phyloP scores from a whole-genome alignment of 1,140 invertebrate species.

The Anoplophora glabripennis region DNA sequence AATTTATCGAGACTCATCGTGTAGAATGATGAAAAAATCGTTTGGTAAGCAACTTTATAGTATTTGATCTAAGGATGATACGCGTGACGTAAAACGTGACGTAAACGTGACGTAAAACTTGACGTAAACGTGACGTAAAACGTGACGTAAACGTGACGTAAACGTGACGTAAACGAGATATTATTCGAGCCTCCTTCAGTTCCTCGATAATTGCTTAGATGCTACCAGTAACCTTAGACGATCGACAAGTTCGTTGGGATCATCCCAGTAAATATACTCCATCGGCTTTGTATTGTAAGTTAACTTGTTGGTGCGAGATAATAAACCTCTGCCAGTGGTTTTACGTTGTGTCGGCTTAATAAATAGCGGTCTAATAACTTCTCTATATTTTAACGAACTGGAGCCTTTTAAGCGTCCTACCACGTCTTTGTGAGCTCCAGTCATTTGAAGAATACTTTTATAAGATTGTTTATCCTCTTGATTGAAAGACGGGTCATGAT shows the following conservation, averaged over 20 bases:
- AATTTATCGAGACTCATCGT: no score
- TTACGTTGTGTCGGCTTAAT: not conserved
- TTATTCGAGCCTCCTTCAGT: no score
- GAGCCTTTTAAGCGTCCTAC: conserved; percentile 25
- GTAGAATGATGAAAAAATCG: no score
- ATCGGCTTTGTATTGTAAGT: conserved; percentile 10
- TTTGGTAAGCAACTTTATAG: no score
- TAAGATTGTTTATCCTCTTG: conserved; percentile 28
- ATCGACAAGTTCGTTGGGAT: conserved; percentile 14
- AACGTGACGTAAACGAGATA: no score
- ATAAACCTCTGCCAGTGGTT: not conserved
- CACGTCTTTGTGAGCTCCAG: conserved; percentile 30
- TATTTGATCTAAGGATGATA: no score
- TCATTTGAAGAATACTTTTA: conserved; percentile 28
- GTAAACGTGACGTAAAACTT: no score
- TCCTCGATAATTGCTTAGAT: no score
- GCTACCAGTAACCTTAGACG: conserved; percentile 6
- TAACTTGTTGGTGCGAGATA: not conserved
- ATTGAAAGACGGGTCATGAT: conserved; percentile 27
- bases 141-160: no score
- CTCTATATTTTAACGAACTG: conserved; percentile 21
- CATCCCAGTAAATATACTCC: conserved; percentile 10
- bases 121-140: no score
- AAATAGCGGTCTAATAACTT: conserved; percentile 18
- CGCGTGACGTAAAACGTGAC: no score